These are phyloP conservation scores for Pyrocephalus nanus DNA, from an alignment of 2,797 vertebrate genomes.

Conservation along the genomic window DNA sequence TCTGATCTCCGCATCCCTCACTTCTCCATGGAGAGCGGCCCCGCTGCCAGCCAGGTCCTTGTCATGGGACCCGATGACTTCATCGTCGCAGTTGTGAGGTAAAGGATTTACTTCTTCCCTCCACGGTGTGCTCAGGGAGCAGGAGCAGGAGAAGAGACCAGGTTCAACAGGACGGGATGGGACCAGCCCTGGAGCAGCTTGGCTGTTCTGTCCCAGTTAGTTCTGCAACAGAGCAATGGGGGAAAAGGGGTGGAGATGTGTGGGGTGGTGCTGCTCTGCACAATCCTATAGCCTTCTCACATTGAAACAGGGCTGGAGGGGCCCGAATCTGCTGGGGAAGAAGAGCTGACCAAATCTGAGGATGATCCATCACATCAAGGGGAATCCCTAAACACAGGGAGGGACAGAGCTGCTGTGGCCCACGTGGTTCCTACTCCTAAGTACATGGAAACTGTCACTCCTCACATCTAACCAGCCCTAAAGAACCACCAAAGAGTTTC, in stretches of 20 bases:
- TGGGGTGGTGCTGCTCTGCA: not conserved
- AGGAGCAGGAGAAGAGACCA: not conserved
- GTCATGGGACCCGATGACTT: slow-evolving; percentile 96
- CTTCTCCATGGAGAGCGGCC: slow-evolving; percentile 78
- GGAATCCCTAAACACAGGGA: not conserved
- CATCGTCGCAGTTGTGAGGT: slow-evolving; percentile 95
- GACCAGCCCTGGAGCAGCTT: not conserved
- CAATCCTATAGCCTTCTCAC: not conserved
- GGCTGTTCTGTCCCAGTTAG: not conserved
- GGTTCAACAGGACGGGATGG: not conserved
- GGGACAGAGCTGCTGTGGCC: not conserved
- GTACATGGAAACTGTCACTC: not conserved
- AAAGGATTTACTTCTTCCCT: not conserved
- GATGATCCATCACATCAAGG: not conserved
- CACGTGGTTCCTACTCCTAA: not conserved
- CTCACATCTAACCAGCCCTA: not conserved
- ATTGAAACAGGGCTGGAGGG: not conserved
- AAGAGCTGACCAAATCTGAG: not conserved
- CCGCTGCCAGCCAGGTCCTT: slow-evolving; percentile 88
- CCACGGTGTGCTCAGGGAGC: fast-evolving
- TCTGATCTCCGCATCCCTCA: slow-evolving; percentile 76
- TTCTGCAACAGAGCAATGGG: not conserved
- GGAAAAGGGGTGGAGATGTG: not conserved
- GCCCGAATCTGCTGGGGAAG: not conserved
- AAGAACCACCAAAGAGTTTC: not conserved